These are phyloP conservation scores for Pogonocichla stellata DNA, from an alignment of 2,113 vertebrate genomes.

Conservation along the genomic window DNA sequence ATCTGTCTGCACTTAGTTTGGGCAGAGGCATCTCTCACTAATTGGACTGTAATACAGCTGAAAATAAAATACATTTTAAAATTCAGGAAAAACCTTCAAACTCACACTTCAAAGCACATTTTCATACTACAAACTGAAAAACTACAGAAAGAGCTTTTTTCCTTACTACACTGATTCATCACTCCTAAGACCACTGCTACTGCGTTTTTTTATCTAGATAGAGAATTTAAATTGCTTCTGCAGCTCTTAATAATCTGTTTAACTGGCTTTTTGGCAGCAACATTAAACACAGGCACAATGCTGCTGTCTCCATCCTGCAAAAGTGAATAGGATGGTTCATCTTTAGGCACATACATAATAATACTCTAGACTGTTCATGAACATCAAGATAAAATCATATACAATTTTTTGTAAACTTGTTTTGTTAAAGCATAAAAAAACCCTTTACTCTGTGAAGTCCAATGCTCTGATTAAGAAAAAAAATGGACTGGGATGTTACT, in stretches of 20 bases:
- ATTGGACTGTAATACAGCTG: background rate
- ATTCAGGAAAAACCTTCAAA: background rate
- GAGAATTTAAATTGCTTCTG: background rate
- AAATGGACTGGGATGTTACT: background rate
- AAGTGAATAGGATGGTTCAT: background rate
- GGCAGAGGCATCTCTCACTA: background rate
- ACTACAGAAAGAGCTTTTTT: background rate
- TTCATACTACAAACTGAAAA: background rate
- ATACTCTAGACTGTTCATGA: background rate
- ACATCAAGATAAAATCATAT: background rate
- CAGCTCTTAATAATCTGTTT: background rate
- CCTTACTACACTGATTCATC: background rate
- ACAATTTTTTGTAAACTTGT: background rate
- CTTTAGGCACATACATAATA: background rate
- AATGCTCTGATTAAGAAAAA: background rate
- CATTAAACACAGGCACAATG: background rate
- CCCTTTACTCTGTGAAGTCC: background rate
- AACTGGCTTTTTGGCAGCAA: background rate
- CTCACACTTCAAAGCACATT: background rate
- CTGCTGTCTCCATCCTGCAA: background rate
- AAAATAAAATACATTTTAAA: background rate
- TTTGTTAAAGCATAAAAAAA: background rate
- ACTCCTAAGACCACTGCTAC: background rate
- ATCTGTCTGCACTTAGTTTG: background rate
- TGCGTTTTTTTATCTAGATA: background rate